Conservation (phyloP, 2,888 invertebrate species). For the Aquatica leii region DNA sequence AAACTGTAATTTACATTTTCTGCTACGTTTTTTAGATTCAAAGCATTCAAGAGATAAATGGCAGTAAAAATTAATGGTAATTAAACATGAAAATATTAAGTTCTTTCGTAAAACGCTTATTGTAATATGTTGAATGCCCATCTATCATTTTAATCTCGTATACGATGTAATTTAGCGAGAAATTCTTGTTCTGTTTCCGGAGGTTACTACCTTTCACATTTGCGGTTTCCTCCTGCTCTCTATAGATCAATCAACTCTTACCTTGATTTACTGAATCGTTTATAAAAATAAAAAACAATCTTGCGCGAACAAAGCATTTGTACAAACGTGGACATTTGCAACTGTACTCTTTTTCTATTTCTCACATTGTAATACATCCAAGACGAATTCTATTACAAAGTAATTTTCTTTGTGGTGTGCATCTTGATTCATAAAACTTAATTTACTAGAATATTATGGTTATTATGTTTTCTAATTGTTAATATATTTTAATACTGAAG, state of each 20-base stretch:
- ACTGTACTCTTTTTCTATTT: too few relatives aligned
- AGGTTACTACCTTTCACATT: constrained; percentile 6
- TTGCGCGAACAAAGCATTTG: neutral
- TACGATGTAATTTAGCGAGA: neutral
- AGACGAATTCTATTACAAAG: constrained; percentile 22
- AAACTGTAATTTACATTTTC: too few relatives aligned
- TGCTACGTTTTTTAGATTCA: too few relatives aligned
- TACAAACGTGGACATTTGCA: neutral
- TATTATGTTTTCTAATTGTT: too few relatives aligned
- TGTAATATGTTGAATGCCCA: neutral
- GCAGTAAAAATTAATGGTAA: too few relatives aligned
- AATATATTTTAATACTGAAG: constrained; percentile 4
- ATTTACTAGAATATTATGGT: constrained; percentile 15
- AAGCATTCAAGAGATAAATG: too few relatives aligned
- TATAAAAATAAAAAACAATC: constrained; percentile 11
- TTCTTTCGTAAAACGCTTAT: neutral
- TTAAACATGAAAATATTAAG: too few relatives aligned
- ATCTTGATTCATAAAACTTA: constrained; percentile 9
- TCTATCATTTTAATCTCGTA: neutral
- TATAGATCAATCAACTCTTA: constrained; percentile 8
- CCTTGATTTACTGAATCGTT: constrained; percentile 13
- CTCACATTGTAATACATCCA: too few relatives aligned
- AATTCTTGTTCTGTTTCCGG: neutral
- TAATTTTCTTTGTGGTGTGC: constrained; percentile 15
- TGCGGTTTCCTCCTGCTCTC: neutral